phyloP scores from a whole-genome alignment of 1,140 invertebrate species.

The Magallana gigas region DNA sequence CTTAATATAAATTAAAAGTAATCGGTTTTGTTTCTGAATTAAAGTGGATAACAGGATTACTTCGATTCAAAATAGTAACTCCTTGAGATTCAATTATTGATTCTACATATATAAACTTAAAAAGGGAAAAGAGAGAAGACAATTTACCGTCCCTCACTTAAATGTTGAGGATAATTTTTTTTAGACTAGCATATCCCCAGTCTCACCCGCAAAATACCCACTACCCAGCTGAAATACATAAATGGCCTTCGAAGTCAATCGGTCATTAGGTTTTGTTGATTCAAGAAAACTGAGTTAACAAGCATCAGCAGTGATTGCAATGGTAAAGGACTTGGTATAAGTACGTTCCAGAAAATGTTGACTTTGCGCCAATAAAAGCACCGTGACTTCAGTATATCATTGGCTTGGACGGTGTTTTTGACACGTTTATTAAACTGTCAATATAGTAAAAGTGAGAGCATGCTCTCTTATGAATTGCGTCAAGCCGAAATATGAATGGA shows the following conservation, averaged over 20 bases:
- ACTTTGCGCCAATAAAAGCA: conserved; percentile 21
- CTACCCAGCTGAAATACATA: too few species aligned
- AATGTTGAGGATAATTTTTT: too few species aligned
- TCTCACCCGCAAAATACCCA: too few species aligned
- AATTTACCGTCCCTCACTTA: too few species aligned
- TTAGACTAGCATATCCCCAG: too few species aligned
- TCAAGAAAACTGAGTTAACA: neutral
- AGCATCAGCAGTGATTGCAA: neutral
- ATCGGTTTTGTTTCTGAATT: too few species aligned
- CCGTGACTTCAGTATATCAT: neutral
- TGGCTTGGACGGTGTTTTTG: conserved; percentile 11
- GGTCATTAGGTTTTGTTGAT: neutral
- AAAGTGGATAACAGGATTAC: too few species aligned
- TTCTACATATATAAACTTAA: too few species aligned
- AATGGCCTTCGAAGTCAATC: neutral
- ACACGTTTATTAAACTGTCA: conserved; percentile 36
- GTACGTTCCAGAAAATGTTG: neutral
- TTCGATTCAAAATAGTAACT: too few species aligned
- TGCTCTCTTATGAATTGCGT: neutral
- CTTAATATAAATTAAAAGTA: too few species aligned
- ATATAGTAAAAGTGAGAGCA: conserved; percentile 5
- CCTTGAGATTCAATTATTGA: too few species aligned
- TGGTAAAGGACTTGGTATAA: neutral
- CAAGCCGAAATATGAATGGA: conserved; percentile 35
- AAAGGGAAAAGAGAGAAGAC: too few species aligned